Evolutionary conservation across 2,888 invertebrate genomes (phyloP).

Genomic region (Spisula solida): DNA sequence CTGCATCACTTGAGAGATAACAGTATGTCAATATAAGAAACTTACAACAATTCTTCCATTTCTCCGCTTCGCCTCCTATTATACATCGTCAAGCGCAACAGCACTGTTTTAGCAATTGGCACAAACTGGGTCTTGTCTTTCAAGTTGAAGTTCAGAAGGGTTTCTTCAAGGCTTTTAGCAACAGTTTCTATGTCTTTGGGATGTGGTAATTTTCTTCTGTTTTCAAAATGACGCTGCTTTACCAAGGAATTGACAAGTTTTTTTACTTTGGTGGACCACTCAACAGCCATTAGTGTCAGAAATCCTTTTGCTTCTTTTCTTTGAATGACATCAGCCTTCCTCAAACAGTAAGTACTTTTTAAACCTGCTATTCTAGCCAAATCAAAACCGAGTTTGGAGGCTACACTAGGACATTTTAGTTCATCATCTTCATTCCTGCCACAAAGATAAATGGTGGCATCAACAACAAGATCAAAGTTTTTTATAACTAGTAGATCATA

Average conservation of each 20-base stretch:
- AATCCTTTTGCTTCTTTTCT: slow-evolving; percentile 50
- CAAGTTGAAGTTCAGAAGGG: neutral
- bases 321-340: slow-evolving; percentile 29
- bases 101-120: slow-evolving; percentile 34
- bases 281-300: neutral
- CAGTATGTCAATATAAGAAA: neutral
- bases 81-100: slow-evolving; percentile 26
- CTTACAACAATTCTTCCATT: slow-evolving; percentile 22
- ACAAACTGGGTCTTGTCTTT: neutral
- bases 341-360: slow-evolving; percentile 32
- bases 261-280: slow-evolving; percentile 45
- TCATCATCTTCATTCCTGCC: slow-evolving; percentile 44
- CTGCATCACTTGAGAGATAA: too few relatives aligned
- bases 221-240: slow-evolving; percentile 44
- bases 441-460: slow-evolving; percentile 43
- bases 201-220: slow-evolving; percentile 23
- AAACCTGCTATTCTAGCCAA: slow-evolving; percentile 37
- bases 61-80: too few relatives aligned
- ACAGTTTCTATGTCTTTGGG: slow-evolving; percentile 50
- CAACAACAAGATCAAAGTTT: slow-evolving; percentile 48
- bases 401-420: slow-evolving; percentile 47
- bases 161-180: slow-evolving; percentile 42
- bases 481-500: slow-evolving; percentile 33
- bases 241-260: slow-evolving; percentile 28
- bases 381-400: slow-evolving; percentile 49